Conservation (phyloP, 1,140 invertebrate species). For the Nautilus pompilius region DNA sequence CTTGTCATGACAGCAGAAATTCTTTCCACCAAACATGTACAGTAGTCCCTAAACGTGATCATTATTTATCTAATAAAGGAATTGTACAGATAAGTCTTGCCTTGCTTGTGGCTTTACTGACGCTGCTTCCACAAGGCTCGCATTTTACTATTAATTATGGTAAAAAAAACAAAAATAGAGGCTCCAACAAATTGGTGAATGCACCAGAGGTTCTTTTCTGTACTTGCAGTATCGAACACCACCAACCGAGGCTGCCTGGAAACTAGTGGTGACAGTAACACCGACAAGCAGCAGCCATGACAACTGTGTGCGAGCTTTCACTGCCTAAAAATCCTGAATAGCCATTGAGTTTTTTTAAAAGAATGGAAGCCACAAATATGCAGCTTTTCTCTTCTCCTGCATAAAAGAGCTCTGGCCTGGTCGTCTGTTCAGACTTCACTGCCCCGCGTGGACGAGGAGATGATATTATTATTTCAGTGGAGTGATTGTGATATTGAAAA, state of each 20-base stretch:
- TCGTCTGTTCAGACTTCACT: neutral
- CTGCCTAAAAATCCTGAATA: neutral
- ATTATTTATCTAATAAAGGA: slow-evolving; percentile 8
- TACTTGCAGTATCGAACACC: neutral
- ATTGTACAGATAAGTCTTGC: slow-evolving; percentile 1
- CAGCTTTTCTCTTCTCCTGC: neutral
- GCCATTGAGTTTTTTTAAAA: neutral
- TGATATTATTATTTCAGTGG: too few relatives aligned
- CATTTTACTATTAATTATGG: neutral
- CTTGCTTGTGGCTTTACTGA: neutral
- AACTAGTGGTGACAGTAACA: neutral
- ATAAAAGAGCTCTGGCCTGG: neutral
- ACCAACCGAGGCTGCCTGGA: neutral
- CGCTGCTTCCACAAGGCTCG: neutral
- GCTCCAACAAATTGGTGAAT: neutral
- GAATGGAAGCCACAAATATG: neutral
- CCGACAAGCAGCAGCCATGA: neutral
- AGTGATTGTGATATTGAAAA: too few relatives aligned
- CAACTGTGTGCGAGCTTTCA: too few relatives aligned
- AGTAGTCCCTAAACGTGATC: slow-evolving; percentile 4
- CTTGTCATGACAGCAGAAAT: neutral
- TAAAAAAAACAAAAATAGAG: neutral
- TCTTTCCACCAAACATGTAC: neutral
- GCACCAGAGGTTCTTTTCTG: neutral
- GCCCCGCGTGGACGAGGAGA: neutral